Percentiles rank a stretch among this genome's conserved stretches.
These are phyloP conservation scores for Menura novaehollandiae DNA, from an alignment of 2,113 vertebrate genomes.

Conservation along the genomic window DNA sequence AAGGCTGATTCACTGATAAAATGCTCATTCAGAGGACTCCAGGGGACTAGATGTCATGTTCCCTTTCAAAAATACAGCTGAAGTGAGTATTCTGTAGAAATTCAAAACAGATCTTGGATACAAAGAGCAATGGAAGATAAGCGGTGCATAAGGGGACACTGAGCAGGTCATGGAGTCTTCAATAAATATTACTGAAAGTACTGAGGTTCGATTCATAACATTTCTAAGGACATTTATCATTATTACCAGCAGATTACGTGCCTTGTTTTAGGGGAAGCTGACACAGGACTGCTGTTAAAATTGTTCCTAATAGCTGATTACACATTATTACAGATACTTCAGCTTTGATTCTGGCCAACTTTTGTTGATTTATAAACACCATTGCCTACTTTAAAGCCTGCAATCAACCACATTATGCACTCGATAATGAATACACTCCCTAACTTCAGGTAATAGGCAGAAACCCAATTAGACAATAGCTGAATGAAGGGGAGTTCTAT, in stretches of 20 bases:
- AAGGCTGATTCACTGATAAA: conserved; percentile 30
- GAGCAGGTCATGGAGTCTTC: conserved; percentile 3
- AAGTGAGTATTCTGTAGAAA: conserved; percentile 34
- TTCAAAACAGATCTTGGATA: conserved; percentile 47
- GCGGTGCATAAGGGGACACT: neutral
- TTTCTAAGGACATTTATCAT: conserved; percentile 34
- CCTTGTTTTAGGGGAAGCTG: conserved; percentile 50
- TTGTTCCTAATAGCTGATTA: conserved; percentile 45
- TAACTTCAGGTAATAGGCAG: conserved; percentile 39
- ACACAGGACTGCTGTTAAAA: conserved; percentile 28
- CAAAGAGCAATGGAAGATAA: conserved; percentile 10
- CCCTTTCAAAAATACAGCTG: conserved; percentile 11
- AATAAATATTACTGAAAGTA: conserved; percentile 19
- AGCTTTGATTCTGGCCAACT: conserved; percentile 52
- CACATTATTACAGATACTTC: conserved; percentile 35
- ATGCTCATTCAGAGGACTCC: conserved; percentile 1
- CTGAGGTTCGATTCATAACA: conserved; percentile 28
- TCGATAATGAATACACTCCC: conserved; percentile 43
- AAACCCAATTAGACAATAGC: conserved; percentile 8
- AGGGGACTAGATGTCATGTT: conserved; percentile 7
- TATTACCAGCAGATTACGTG: conserved; percentile 30
- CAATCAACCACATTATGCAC: conserved; percentile 35
- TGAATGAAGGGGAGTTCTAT: conserved; percentile 34
- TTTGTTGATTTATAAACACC: conserved; percentile 57
- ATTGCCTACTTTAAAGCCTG: conserved; percentile 22